These are phyloP conservation scores for Chelonia mydas DNA, from an alignment of 2,797 vertebrate species.

Conservation along the genomic window DNA sequence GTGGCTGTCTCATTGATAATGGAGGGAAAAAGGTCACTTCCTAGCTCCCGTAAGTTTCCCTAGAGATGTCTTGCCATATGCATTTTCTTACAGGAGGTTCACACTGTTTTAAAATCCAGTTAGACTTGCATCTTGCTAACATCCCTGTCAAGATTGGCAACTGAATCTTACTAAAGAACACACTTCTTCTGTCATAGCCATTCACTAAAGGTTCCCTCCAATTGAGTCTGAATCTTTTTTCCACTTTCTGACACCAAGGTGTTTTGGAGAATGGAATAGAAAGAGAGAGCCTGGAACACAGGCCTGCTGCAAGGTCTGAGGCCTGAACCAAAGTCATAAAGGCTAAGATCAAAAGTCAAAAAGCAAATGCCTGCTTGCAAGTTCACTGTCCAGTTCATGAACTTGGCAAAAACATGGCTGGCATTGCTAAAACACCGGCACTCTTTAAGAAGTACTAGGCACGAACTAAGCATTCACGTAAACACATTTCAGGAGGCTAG, in stretches of 20 bases:
- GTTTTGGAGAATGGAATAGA: not conserved
- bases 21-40: not conserved
- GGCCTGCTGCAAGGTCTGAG: not conserved
- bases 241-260: not conserved
- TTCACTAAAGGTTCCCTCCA: conserved; percentile 3
- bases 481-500: not conserved
- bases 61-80: conserved; percentile 3
- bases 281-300: not conserved
- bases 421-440: not conserved
- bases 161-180: not conserved
- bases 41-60: not conserved
- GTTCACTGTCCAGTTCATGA: not conserved
- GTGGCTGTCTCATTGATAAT: not conserved
- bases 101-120: conserved; percentile 58
- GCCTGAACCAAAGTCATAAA: not conserved
- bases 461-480: not conserved
- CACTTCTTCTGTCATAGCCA: not conserved
- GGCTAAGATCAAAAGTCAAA: not conserved
- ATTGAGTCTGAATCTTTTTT: not conserved
- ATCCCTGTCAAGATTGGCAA: conserved; percentile 34
- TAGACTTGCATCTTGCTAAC: conserved; percentile 32
- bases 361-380: not conserved
- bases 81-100: conserved; percentile 44
- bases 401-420: not conserved
- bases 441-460: not conserved